Base-by-base conservation (phyloP, 2,888 invertebrate genomes). In the Ganaspis brasiliensis region DNA sequence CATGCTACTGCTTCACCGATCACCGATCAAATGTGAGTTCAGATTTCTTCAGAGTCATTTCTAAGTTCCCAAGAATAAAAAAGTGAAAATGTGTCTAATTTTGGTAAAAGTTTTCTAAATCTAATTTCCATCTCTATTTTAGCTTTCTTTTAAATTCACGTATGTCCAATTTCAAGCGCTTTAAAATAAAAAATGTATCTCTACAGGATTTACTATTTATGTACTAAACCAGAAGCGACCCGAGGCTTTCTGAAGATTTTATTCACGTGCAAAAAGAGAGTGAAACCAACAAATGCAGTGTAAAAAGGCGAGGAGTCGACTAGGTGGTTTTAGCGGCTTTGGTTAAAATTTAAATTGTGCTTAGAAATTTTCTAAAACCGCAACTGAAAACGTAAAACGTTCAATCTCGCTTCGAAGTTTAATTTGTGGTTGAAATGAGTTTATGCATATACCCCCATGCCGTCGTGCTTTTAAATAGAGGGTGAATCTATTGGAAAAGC, bases 281-380 rank as follows among this genome's bases (percentile, higher is more conserved):
- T n/a, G 14, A 57, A n/a, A 6, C 26, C 26, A 14, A 6, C 24
- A 57, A 26, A 57, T 56, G 12, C 12, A 0, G 57, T 31, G n/a
- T n/a, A 26, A 57, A 57, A 57, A 57, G 14, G 26, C 8, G 5
- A 2, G 8, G 57, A 59, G 31, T 59, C 31, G 31, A n/a, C 14
- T 59, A n/a, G n/a, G 57, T n/a, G 9, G n/a, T 31, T 59, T 59
- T n/a, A n/a, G 31, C 24, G 12, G 16, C 31, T 59, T 16, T 14
- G 16, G 21, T 45, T n/a, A 26, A n/a, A 67, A 45, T 67, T 67
- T 67, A 45, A 67, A 67, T 45, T 45, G 21, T 12, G n/a, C 57
- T 59, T n/a, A 59, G 9, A 59, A 59, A 59, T 26, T 26, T 31
- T 6, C 14, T 9, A 26, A 14, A 59, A n/a, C n/a, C 16, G 9